phyloP scores from a whole-genome alignment of 2,888 invertebrate genomes.

The Agonum fuliginosum region DNA sequence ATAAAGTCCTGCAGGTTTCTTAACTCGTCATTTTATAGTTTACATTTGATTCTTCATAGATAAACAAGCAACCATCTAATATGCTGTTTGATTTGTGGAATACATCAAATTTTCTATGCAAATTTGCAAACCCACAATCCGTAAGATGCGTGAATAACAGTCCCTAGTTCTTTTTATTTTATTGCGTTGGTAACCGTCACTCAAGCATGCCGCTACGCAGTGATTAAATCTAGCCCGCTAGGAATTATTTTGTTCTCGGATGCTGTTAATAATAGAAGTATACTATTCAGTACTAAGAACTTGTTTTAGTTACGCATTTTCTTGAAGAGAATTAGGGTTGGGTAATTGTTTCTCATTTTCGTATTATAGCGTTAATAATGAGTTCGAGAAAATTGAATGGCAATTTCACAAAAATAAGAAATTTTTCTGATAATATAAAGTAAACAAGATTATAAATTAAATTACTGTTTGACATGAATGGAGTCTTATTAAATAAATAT shows the following conservation, averaged over 20 bases:
- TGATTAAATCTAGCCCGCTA: constrained; percentile 44
- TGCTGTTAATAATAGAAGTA: constrained; percentile 37
- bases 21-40: too few species aligned
- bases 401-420: not conserved
- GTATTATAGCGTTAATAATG: constrained; percentile 17
- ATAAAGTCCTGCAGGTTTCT: too few species aligned
- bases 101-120: not conserved
- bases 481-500: too few species aligned
- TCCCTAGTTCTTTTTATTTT: constrained; percentile 14
- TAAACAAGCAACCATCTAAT: too few species aligned
- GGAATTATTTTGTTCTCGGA: not conserved
- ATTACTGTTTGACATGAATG: too few species aligned
- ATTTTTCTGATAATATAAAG: too few species aligned
- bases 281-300: not conserved
- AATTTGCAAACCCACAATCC: not conserved
- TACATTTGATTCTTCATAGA: too few species aligned
- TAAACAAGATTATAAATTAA: too few species aligned
- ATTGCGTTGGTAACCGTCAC: constrained; percentile 20
- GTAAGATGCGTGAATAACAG: constrained; percentile 14
- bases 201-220: constrained; percentile 23
- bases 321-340: constrained; percentile 1
- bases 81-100: too few species aligned
- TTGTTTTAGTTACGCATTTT: not conserved
- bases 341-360: constrained; percentile 25
- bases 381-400: constrained; percentile 2